phyloP scores from a whole-genome alignment of 2,113 vertebrate genomes.

The Bubo scandiacus region DNA sequence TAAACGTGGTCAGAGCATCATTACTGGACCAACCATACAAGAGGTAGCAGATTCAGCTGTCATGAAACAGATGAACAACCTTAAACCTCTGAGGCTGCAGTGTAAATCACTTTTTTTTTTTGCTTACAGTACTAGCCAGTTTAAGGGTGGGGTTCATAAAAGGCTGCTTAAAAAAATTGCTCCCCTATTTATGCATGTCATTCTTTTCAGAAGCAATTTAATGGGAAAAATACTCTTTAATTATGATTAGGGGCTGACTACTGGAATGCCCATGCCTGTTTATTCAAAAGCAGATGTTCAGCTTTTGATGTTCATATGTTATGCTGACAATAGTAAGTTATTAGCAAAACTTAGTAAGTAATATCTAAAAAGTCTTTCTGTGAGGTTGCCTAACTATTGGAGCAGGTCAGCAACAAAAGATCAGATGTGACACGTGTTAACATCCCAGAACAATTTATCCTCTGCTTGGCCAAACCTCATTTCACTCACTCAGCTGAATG shows the following conservation, averaged over 20 bases:
- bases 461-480: neutral
- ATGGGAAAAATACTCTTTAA: neutral
- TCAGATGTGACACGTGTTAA: neutral
- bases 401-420: constrained; percentile 8
- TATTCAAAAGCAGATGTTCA: constrained; percentile 40
- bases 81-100: neutral
- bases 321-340: constrained; percentile 26
- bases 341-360: neutral
- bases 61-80: neutral
- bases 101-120: neutral
- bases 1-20: neutral
- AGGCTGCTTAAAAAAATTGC: neutral
- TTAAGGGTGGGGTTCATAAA: neutral
- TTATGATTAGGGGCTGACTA: neutral
- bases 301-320: neutral
- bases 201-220: constrained; percentile 10
- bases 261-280: neutral
- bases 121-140: neutral
- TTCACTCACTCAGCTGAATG: constrained; percentile 16
- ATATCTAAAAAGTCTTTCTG: neutral
- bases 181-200: neutral
- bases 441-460: neutral
- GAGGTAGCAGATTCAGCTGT: neutral
- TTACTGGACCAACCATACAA: neutral
- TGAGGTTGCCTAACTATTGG: neutral